phyloP scores from a whole-genome alignment of 30 jellyfish, hydroid and myxozoan genomes.

The Rhopilema esculentum region DNA sequence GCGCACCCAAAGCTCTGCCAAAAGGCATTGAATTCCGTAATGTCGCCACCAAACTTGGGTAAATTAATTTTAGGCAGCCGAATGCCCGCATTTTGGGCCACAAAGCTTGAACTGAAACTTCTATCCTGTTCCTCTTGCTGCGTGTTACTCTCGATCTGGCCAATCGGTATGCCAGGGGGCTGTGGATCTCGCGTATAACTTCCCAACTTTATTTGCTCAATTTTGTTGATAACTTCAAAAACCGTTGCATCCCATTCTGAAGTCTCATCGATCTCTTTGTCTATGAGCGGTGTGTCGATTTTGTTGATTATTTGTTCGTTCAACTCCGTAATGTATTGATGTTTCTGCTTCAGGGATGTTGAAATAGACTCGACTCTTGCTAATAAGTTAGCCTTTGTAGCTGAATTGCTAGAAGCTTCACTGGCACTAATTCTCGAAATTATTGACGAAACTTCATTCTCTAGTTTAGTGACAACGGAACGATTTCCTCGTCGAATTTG shows the following conservation, averaged over 20 bases:
- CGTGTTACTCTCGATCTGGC: neutral
- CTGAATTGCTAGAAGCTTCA: no score
- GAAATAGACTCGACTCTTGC: no score
- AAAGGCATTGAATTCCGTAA: constrained; percentile 39
- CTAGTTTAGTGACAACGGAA: no score
- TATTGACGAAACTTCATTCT: no score
- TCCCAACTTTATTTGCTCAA: neutral
- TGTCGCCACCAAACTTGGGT: constrained; percentile 42
- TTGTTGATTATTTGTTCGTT: neutral
- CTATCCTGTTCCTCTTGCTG: neutral
- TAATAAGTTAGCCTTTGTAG: no score
- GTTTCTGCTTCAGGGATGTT: no score
- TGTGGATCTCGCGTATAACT: neutral
- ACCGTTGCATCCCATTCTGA: neutral
- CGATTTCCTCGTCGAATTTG: no score
- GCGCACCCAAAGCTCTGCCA: constrained; percentile 63
- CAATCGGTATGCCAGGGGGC: neutral
- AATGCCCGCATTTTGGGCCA: neutral
- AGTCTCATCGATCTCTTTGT: neutral
- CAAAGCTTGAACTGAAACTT: neutral
- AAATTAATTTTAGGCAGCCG: constrained; percentile 41
- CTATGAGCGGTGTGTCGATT: neutral
- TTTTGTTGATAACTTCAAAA: neutral
- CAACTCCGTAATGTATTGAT: no score
- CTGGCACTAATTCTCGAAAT: no score